A percentile compares a stretch with the other conserved stretches of the same genome.
phyloP scores from a whole-genome alignment of 2,888 invertebrate genomes.

The Cerceris rybyensis region DNA sequence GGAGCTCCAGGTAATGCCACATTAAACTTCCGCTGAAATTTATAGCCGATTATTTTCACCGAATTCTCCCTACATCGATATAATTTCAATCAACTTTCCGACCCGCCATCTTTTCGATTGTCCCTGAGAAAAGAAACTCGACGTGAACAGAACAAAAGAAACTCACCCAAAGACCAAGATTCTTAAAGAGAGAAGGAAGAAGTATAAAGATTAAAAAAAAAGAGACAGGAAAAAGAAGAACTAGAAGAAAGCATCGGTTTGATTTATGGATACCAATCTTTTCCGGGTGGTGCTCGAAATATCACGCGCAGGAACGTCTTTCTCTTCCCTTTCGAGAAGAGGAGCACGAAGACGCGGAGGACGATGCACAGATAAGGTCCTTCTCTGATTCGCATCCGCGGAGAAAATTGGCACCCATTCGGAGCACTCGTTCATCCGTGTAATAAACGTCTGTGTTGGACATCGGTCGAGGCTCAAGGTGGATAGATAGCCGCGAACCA shows the following conservation, averaged over 20 bases:
- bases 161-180: no score
- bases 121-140: no score
- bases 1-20: slow-evolving; percentile 31
- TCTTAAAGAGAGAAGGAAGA: no score
- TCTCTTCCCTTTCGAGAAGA: neutral
- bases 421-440: slow-evolving; percentile 42
- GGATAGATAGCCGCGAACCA: slow-evolving; percentile 26
- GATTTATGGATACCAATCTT: slow-evolving; percentile 43
- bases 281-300: slow-evolving; percentile 24
- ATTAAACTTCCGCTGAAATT: slow-evolving; percentile 42
- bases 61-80: slow-evolving; percentile 12
- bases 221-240: neutral
- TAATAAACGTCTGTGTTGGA: slow-evolving; percentile 55
- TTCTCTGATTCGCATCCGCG: slow-evolving; percentile 50
- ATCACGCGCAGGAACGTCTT: slow-evolving; percentile 33
- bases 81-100: slow-evolving; percentile 11
- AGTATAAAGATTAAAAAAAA: neutral
- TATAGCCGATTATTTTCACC: slow-evolving; percentile 45
- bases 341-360: neutral
- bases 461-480: slow-evolving; percentile 36
- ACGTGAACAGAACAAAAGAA: no score
- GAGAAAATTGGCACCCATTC: slow-evolving; percentile 62
- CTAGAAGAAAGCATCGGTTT: slow-evolving; percentile 18
- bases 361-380: slow-evolving; percentile 47
- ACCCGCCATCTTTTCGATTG: no score